Evolutionary conservation across 2,797 vertebrate species (phyloP).

Genomic region (Neostethus bicornis): DNA sequence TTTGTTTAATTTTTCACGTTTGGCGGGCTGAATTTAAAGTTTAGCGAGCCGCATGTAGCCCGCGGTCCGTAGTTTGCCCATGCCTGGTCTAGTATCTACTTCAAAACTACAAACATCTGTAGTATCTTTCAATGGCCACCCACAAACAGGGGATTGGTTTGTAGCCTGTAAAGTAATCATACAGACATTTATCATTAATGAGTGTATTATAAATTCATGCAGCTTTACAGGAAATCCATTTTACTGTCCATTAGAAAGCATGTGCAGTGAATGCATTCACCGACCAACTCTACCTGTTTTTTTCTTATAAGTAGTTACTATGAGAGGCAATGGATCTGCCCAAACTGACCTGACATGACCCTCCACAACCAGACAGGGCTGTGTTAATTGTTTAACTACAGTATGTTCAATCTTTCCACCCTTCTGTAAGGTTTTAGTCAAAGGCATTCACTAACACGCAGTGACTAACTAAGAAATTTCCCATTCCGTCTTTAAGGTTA

Average conservation of each 20-base stretch:
- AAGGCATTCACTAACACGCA: constrained; percentile 39
- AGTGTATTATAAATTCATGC: neutral
- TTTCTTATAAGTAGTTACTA: constrained; percentile 22
- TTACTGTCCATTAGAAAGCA: neutral
- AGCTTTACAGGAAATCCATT: neutral
- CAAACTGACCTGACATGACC: constrained; percentile 35
- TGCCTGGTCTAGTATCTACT: too few species aligned
- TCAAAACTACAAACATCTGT: neutral
- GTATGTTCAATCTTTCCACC: constrained; percentile 14
- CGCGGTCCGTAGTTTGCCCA: too few species aligned
- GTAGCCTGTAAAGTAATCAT: neutral
- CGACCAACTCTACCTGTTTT: constrained; percentile 16
- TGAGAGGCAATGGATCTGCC: neutral
- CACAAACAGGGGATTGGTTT: neutral
- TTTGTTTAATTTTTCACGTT: too few species aligned
- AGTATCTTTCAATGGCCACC: neutral
- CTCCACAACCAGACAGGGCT: constrained; percentile 21
- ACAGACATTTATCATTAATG: neutral
- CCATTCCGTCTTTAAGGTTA: constrained; percentile 10
- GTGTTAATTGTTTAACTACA: constrained; percentile 34
- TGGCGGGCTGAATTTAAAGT: too few species aligned
- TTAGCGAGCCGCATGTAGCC: too few species aligned
- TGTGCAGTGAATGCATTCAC: neutral
- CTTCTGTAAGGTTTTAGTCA: neutral
- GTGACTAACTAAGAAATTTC: neutral